Conservation (phyloP, 2,797 vertebrate genomes). For the Pterois miles region DNA sequence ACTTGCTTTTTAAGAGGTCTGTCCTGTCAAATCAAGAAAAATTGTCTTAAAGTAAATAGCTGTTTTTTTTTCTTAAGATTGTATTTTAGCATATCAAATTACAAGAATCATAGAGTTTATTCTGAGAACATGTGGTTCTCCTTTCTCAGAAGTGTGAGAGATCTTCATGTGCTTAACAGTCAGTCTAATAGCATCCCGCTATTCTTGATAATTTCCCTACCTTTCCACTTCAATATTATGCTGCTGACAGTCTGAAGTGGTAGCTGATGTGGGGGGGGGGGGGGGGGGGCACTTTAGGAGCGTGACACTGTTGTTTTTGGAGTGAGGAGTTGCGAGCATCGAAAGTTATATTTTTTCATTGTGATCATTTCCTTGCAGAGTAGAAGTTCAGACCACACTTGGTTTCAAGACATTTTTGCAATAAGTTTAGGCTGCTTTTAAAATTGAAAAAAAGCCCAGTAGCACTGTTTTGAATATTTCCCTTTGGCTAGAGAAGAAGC, state of each 20-base stretch:
- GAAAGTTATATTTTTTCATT: slow-evolving; percentile 50
- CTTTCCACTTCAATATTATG: slow-evolving; percentile 28
- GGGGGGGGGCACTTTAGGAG: slow-evolving; percentile 11
- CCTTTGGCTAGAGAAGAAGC: slow-evolving; percentile 69
- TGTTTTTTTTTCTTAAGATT: background rate
- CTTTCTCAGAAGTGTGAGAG: slow-evolving; percentile 1
- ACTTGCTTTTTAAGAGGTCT: slow-evolving; percentile 9
- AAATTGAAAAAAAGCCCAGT: slow-evolving; percentile 64
- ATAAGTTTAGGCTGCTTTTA: slow-evolving; percentile 56
- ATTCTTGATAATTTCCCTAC: slow-evolving; percentile 23
- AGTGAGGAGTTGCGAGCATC: slow-evolving; percentile 24
- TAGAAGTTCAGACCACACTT: slow-evolving; percentile 53
- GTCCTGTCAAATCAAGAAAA: background rate
- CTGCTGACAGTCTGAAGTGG: slow-evolving; percentile 36
- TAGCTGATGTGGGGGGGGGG: slow-evolving; percentile 16
- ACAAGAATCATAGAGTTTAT: background rate
- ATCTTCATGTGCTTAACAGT: slow-evolving; percentile 26
- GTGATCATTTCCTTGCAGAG: slow-evolving; percentile 55
- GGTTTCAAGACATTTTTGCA: slow-evolving; percentile 57
- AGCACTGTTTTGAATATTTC: slow-evolving; percentile 74
- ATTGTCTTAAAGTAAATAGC: background rate
- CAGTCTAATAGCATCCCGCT: slow-evolving; percentile 42
- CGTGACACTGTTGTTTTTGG: slow-evolving; percentile 51
- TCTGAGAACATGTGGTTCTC: background rate
- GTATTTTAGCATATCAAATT: background rate